Percentiles rank a stretch among this genome's conserved stretches.
Conservation (phyloP, 2,113 vertebrate genomes). For the Helogale parvula region DNA sequence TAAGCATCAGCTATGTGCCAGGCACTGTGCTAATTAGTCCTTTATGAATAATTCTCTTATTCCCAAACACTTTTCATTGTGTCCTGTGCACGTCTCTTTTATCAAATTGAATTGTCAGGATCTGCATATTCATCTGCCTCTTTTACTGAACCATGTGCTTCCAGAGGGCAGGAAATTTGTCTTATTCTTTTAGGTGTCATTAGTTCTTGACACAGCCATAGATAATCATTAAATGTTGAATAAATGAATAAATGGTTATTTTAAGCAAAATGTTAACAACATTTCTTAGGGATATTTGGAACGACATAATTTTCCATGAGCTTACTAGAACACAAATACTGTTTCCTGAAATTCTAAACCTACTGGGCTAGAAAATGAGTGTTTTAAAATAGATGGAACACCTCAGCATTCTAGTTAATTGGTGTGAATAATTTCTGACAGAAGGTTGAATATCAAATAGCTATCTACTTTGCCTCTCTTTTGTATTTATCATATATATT, state of each 20-base stretch:
- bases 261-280: constrained; percentile 48
- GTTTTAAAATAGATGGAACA: constrained; percentile 64
- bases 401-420: constrained; percentile 57
- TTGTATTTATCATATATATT: constrained; percentile 51
- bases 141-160: constrained; percentile 28
- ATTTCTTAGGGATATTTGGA: constrained; percentile 49
- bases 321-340: constrained; percentile 19
- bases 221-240: constrained; percentile 20
- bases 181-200: constrained; percentile 9
- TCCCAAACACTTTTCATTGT: background rate
- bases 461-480: constrained; percentile 33
- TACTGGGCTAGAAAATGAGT: constrained; percentile 63
- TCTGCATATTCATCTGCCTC: constrained; percentile 11
- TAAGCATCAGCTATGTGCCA: background rate
- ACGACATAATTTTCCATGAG: constrained; percentile 37
- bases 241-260: constrained; percentile 28
- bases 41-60: background rate
- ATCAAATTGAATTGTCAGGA: constrained; percentile 7
- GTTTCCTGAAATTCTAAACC: constrained; percentile 54
- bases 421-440: constrained; percentile 61
- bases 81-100: background rate
- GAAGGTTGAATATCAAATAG: constrained; percentile 59
- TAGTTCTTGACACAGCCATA: constrained; percentile 20
- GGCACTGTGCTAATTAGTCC: background rate
- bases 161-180: constrained; percentile 23